These are phyloP conservation scores for Rallus limicola DNA, from an alignment of 2,113 vertebrate genomes.

Conservation along the genomic window DNA sequence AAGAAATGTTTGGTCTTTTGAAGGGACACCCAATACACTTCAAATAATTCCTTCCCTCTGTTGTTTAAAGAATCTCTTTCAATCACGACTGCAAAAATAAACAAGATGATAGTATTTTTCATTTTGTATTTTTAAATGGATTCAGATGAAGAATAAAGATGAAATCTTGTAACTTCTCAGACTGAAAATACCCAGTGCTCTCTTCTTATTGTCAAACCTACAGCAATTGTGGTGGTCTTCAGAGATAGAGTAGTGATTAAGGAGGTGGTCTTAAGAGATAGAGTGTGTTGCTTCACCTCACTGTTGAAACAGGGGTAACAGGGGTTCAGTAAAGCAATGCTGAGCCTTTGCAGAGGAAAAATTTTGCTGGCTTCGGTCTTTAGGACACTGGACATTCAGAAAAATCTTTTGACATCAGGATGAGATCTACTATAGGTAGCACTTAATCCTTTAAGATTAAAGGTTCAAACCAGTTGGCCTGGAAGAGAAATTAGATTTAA, in stretches of 20 bases:
- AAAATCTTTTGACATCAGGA: slow-evolving; percentile 68
- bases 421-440: slow-evolving; percentile 59
- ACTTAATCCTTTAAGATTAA: slow-evolving; percentile 70
- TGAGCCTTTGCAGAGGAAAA: slow-evolving; percentile 8
- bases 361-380: slow-evolving; percentile 41
- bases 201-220: slow-evolving; percentile 4
- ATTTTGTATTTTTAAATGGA: slow-evolving; percentile 10
- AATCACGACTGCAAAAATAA: slow-evolving; percentile 11
- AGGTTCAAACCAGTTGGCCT: slow-evolving; percentile 51
- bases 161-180: slow-evolving; percentile 26
- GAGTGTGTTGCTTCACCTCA: slow-evolving; percentile 31
- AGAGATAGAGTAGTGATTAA: slow-evolving; percentile 31
- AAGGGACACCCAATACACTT: neutral
- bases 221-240: slow-evolving; percentile 44
- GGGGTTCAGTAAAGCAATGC: slow-evolving; percentile 35
- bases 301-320: slow-evolving; percentile 43
- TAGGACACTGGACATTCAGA: slow-evolving; percentile 49
- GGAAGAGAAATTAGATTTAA: slow-evolving; percentile 62
- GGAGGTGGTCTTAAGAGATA: slow-evolving; percentile 55
- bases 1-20: neutral
- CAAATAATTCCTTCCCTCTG: neutral
- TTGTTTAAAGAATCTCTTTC: slow-evolving; percentile 16
- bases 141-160: slow-evolving; percentile 32
- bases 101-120: neutral
- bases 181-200: slow-evolving; percentile 12